These are phyloP conservation scores for Malurus leucopterus DNA, from an alignment of 2,797 vertebrate species.

Conservation along the genomic window DNA sequence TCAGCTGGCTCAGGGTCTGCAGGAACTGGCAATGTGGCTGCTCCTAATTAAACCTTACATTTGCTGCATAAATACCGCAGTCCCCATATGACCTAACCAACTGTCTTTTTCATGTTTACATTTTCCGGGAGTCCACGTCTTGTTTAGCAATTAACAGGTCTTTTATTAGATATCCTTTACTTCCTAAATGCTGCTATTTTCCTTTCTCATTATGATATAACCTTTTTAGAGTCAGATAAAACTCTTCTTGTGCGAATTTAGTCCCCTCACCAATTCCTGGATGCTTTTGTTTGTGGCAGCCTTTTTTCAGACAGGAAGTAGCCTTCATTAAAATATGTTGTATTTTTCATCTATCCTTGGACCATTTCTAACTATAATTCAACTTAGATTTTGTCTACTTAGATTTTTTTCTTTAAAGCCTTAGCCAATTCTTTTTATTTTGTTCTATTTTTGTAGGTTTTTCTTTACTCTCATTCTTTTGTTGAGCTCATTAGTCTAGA, in stretches of 20 bases:
- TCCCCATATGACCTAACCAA: neutral
- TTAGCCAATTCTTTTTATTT: neutral
- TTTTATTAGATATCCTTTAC: constrained; percentile 40
- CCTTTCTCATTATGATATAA: constrained; percentile 6
- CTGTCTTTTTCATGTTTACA: neutral
- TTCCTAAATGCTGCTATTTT: constrained; percentile 26
- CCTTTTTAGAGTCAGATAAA: neutral
- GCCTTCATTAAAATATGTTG: neutral
- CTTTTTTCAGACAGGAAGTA: neutral
- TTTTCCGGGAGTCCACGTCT: constrained; percentile 19
- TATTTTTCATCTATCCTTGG: neutral
- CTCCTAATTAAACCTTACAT: neutral
- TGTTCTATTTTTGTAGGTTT: neutral
- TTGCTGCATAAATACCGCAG: neutral
- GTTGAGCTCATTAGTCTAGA: neutral
- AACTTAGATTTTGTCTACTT: neutral
- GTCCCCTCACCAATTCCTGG: neutral
- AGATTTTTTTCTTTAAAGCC: neutral
- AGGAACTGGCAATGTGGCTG: neutral
- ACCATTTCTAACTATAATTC: neutral
- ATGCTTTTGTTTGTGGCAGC: neutral
- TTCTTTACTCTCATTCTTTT: neutral
- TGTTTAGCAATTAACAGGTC: constrained; percentile 27
- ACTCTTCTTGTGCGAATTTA: neutral
- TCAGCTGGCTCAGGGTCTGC: neutral